phyloP scores from a whole-genome alignment of 1,140 invertebrate species.

The Yoshiicerus persimilis region DNA sequence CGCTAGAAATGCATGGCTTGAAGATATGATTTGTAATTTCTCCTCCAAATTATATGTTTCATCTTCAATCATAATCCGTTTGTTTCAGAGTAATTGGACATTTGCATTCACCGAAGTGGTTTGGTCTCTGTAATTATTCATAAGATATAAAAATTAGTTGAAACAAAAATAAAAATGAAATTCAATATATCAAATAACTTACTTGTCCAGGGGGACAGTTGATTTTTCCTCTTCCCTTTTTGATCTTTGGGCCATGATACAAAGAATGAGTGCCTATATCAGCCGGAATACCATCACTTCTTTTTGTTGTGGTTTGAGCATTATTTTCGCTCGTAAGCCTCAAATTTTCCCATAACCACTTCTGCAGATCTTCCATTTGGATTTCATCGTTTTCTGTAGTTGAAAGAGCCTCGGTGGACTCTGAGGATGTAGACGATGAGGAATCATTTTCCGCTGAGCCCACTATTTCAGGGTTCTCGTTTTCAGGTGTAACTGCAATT shows the following conservation, averaged over 20 bases:
- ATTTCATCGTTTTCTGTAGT: background rate
- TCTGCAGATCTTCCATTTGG: background rate
- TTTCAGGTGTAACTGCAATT: background rate
- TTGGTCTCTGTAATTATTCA: background rate
- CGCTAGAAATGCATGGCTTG: background rate
- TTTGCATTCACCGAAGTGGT: slow-evolving; percentile 7
- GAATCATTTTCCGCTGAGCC: background rate
- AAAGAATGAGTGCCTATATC: background rate
- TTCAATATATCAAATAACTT: background rate
- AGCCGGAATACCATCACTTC: background rate
- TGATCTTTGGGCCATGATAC: background rate
- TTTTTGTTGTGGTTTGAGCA: background rate
- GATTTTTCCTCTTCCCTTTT: background rate
- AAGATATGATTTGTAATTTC: background rate
- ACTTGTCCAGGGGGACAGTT: background rate
- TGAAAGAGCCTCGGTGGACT: background rate
- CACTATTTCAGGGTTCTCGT: background rate
- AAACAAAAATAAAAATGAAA: background rate
- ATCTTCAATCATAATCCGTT: background rate
- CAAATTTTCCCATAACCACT: background rate
- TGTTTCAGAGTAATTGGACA: background rate
- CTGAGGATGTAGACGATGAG: background rate
- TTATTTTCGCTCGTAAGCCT: background rate
- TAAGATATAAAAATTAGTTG: background rate
- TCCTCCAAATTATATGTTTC: background rate